Evolutionary conservation across 2,797 vertebrate genomes (phyloP).

Genomic region (Rhyacichthys aspro): DNA sequence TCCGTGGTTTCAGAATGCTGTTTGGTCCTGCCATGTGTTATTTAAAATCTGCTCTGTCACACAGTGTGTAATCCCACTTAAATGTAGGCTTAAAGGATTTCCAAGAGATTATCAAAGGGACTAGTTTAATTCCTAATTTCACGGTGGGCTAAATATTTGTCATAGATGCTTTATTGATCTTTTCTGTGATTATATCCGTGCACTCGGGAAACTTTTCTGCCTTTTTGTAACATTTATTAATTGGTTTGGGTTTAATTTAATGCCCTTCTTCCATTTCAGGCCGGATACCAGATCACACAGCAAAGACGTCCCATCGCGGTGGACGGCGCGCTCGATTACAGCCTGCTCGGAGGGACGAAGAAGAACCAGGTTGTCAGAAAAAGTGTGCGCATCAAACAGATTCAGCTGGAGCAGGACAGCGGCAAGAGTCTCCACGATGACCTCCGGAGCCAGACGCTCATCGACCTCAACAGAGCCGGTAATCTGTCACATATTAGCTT

Average conservation of each 20-base stretch:
- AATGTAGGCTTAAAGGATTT: constrained; percentile 13
- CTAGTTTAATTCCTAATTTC: constrained; percentile 15
- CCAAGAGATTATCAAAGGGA: constrained; percentile 12
- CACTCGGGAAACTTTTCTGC: background rate
- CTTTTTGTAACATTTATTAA: too few species aligned
- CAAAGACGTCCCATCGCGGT: constrained; percentile 91
- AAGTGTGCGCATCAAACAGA: constrained; percentile 89
- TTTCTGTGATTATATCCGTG: constrained; percentile 2
- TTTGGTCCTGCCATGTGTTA: background rate
- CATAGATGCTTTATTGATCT: constrained; percentile 4
- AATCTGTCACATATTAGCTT: background rate
- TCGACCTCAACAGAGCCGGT: constrained; percentile 93
- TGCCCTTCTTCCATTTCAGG: constrained; percentile 71
- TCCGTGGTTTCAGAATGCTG: background rate
- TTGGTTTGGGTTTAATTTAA: too few species aligned
- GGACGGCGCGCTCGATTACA: constrained; percentile 86
- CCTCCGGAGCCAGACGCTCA: constrained; percentile 84
- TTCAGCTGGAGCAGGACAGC: constrained; percentile 98
- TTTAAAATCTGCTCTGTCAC: constrained; percentile 5
- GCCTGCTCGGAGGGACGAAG: constrained; percentile 75
- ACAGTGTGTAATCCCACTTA: constrained; percentile 8
- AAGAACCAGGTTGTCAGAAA: constrained; percentile 81
- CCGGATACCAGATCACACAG: constrained; percentile 98
- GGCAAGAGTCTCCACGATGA: constrained; percentile 97
- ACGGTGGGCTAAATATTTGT: constrained; percentile 13